These are phyloP conservation scores for Tortrix viridana DNA, from an alignment of 2,888 invertebrate genomes.

Conservation along the genomic window DNA sequence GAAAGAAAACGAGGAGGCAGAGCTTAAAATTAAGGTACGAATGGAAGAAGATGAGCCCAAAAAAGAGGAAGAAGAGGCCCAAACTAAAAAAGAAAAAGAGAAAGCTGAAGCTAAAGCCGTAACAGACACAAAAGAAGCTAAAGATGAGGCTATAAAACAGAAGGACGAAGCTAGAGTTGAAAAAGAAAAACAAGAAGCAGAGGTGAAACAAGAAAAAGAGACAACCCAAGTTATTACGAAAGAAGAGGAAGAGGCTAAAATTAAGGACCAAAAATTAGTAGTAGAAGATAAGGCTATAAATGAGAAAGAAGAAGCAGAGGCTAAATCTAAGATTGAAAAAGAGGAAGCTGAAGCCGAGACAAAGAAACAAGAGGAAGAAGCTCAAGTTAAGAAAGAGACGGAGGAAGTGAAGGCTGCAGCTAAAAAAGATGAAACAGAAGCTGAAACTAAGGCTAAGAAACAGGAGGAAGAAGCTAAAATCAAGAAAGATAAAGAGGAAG, in stretches of 20 bases:
- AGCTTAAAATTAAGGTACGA: slow-evolving; percentile 8
- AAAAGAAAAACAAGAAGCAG: slow-evolving; percentile 22
- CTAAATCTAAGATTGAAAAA: slow-evolving; percentile 13
- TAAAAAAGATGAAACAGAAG: slow-evolving; percentile 10
- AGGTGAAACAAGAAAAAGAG: slow-evolving; percentile 17
- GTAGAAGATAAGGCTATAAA: slow-evolving; percentile 32
- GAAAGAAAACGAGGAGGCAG: slow-evolving; percentile 18
- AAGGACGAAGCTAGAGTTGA: slow-evolving; percentile 42
- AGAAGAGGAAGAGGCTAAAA: slow-evolving; percentile 39
- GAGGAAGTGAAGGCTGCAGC: slow-evolving; percentile 40
- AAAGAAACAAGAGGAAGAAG: slow-evolving; percentile 28
- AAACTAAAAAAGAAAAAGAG: slow-evolving; percentile 7
- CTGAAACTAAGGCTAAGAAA: slow-evolving; percentile 29
- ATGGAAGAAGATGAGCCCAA: slow-evolving; percentile 23
- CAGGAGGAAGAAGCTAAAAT: slow-evolving; percentile 25
- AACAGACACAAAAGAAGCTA: slow-evolving; percentile 13
- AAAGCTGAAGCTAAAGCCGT: slow-evolving; percentile 6
- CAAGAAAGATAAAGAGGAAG: slow-evolving; percentile 11
- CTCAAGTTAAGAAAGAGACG: slow-evolving; percentile 16
- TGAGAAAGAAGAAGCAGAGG: slow-evolving; percentile 11
- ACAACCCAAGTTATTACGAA: slow-evolving; percentile 40
- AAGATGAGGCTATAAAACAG: slow-evolving; percentile 38
- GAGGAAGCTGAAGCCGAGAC: slow-evolving; percentile 16
- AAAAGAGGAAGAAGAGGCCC: slow-evolving; percentile 35
- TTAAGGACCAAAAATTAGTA: slow-evolving; percentile 43